A percentile compares a stretch with the other conserved stretches of the same genome.
Conservation (phyloP, 2,888 invertebrate genomes). For the Deilephila elpenor region DNA sequence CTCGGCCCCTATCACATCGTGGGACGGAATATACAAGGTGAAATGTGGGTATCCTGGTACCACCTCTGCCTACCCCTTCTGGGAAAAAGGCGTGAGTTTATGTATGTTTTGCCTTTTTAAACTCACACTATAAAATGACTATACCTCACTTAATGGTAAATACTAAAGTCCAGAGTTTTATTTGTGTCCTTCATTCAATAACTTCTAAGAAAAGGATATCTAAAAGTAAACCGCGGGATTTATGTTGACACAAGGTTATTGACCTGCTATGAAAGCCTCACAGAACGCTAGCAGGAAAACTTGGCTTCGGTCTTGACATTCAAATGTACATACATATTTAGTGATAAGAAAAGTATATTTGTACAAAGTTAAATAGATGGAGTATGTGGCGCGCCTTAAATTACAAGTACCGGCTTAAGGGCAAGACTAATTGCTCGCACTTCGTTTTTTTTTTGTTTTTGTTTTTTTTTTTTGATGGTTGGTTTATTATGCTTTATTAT, state of each 20-base stretch:
- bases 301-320: conserved; percentile 18
- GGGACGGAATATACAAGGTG: too few species aligned
- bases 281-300: conserved; percentile 21
- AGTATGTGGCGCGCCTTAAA: conserved; percentile 48
- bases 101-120: too few species aligned
- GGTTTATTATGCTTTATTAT: not conserved
- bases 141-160: too few species aligned
- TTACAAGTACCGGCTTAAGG: conserved; percentile 38
- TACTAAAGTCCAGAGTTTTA: not conserved
- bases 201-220: not conserved
- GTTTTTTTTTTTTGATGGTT: not conserved
- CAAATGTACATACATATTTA: conserved; percentile 33
- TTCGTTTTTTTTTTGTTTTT: not conserved
- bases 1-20: too few species aligned
- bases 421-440: conserved; percentile 40
- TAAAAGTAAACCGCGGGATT: not conserved
- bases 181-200: not conserved
- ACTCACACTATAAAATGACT: too few species aligned
- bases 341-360: conserved; percentile 49
- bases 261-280: conserved; percentile 19
- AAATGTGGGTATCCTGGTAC: too few species aligned
- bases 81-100: too few species aligned
- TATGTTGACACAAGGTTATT: conserved; percentile 18
- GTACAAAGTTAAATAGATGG: conserved; percentile 52
- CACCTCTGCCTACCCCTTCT: too few species aligned